These are phyloP conservation scores for Agriotes lineatus DNA, from an alignment of 2,888 invertebrate species.

Conservation along the genomic window DNA sequence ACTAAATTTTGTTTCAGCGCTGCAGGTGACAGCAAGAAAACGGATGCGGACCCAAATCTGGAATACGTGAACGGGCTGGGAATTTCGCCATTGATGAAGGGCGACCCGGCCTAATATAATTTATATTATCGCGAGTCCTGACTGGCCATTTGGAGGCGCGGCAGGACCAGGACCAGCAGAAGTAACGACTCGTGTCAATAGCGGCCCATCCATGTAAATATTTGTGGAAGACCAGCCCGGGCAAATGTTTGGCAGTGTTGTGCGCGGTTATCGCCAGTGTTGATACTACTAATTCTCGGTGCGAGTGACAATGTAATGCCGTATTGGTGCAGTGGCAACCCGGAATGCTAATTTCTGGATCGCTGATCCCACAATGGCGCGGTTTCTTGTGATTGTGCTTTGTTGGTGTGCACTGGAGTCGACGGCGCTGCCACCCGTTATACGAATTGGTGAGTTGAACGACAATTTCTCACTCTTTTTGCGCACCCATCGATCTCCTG, in stretches of 20 bases:
- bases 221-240: slow-evolving; percentile 53
- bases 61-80: slow-evolving; percentile 34
- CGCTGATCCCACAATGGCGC: slow-evolving; percentile 50
- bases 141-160: slow-evolving; percentile 36
- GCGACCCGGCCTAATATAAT: slow-evolving; percentile 33
- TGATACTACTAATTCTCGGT: slow-evolving; percentile 50
- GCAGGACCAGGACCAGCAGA: slow-evolving; percentile 39
- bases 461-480: not conserved
- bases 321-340: slow-evolving; percentile 50
- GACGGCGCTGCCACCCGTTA: slow-evolving; percentile 73
- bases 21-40: slow-evolving; percentile 34
- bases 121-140: slow-evolving; percentile 29
- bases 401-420: slow-evolving; percentile 55
- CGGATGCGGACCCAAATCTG: slow-evolving; percentile 28
- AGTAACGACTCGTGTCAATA: slow-evolving; percentile 53
- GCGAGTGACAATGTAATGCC: slow-evolving; percentile 47
- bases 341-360: slow-evolving; percentile 52
- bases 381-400: slow-evolving; percentile 50
- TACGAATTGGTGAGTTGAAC: slow-evolving; percentile 72
- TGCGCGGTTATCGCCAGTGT: slow-evolving; percentile 53
- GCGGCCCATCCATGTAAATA: slow-evolving; percentile 53
- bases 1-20: slow-evolving; percentile 39
- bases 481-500: not conserved
- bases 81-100: slow-evolving; percentile 35
- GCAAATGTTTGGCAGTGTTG: slow-evolving; percentile 52